Conservation (phyloP, 2,113 vertebrate species). For the Romanogobio albipinnatus region DNA sequence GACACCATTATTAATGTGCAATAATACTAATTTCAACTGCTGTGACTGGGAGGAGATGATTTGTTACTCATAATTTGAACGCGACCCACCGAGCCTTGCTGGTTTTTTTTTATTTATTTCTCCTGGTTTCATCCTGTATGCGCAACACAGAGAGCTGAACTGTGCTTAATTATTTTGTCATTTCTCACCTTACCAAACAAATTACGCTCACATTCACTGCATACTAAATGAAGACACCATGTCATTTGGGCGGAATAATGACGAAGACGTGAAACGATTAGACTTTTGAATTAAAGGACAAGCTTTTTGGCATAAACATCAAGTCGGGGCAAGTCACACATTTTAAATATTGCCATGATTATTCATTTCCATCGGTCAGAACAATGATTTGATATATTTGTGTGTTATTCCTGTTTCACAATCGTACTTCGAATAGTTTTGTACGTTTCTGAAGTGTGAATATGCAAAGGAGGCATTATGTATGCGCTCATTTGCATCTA, state of each 20-base stretch:
- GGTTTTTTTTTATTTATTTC: neutral
- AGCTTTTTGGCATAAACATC: neutral
- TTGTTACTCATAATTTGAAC: neutral
- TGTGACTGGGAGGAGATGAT: neutral
- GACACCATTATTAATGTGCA: slow-evolving; percentile 13
- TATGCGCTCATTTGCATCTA: neutral
- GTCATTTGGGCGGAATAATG: neutral
- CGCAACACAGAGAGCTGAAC: neutral
- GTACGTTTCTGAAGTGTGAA: neutral
- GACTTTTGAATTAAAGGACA: neutral
- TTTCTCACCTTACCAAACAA: slow-evolving; percentile 1
- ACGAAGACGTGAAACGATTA: neutral
- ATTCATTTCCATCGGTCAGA: neutral
- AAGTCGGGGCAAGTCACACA: neutral
- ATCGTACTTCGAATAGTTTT: neutral
- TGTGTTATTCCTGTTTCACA: too few species aligned
- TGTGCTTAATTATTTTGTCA: slow-evolving; percentile 16
- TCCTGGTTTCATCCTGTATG: neutral
- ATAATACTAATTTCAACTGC: neutral
- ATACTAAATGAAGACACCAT: neutral
- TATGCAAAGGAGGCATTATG: neutral
- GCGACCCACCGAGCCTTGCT: neutral
- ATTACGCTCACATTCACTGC: neutral
- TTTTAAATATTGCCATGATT: neutral
- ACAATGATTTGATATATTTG: too few species aligned